phyloP scores from a whole-genome alignment of 2,797 vertebrate species.

The Paratrypauchen microcephalus region DNA sequence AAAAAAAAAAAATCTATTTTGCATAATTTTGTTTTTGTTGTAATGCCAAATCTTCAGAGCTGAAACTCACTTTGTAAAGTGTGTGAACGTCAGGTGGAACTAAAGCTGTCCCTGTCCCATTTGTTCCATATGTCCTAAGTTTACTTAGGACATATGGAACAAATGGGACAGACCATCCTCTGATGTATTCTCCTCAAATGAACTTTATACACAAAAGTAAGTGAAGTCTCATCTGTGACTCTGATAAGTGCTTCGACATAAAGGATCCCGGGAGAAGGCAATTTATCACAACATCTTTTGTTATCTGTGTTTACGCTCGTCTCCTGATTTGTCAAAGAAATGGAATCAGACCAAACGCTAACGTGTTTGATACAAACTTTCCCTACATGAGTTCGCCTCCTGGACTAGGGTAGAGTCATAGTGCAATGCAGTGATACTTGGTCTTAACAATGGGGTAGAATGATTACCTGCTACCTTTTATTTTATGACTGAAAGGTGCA shows the following conservation, averaged over 20 bases:
- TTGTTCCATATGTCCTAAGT: no score
- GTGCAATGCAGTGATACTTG: neutral
- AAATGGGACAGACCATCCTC: neutral
- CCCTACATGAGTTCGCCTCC: neutral
- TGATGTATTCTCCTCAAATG: conserved; percentile 5
- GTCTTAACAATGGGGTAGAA: neutral
- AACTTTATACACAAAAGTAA: conserved; percentile 15
- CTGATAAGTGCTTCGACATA: conserved; percentile 2
- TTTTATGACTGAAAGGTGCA: neutral
- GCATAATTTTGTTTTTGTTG: no score
- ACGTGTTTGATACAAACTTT: conserved; percentile 6
- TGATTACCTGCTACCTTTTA: neutral
- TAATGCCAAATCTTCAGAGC: no score
- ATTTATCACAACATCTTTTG: conserved; percentile 8
- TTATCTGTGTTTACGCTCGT: conserved; percentile 14
- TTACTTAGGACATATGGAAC: conserved; percentile 22
- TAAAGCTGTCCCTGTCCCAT: conserved; percentile 10
- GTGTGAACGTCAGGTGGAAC: conserved; percentile 15
- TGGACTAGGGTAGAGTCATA: neutral
- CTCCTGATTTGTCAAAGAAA: conserved; percentile 6
- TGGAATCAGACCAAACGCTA: conserved; percentile 6
- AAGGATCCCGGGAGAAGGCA: conserved; percentile 4
- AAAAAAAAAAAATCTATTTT: no score
- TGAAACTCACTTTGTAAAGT: neutral
- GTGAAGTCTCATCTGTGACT: neutral